Evolutionary conservation across 1,140 invertebrate species (phyloP).

Genomic region (Trialeurodes vaporariorum): DNA sequence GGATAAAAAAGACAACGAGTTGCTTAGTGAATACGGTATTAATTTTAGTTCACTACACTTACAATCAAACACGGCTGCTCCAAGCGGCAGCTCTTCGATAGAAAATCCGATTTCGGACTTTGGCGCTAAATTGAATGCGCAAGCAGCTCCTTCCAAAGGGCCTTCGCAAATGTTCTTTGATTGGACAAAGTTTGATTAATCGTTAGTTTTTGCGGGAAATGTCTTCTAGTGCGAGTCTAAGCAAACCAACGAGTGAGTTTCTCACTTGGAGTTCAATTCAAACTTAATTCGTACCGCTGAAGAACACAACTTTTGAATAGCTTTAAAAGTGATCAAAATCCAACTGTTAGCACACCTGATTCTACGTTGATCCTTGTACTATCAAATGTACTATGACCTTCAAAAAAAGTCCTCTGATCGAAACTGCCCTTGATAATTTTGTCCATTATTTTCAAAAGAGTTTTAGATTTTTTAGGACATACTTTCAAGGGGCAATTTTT

Average conservation of each 20-base stretch:
- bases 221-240: neutral
- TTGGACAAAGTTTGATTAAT: slow-evolving; percentile 29
- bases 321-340: neutral
- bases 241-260: no score
- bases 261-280: no score
- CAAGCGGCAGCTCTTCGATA: neutral
- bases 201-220: neutral
- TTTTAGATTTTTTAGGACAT: no score
- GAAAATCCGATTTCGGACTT: neutral
- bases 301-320: neutral
- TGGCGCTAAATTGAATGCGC: neutral
- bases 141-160: slow-evolving; percentile 6
- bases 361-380: neutral
- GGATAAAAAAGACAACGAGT: slow-evolving; percentile 21
- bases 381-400: neutral
- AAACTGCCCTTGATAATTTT: no score
- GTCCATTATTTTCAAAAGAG: no score
- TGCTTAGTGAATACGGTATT: slow-evolving; percentile 28
- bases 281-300: neutral
- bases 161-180: slow-evolving; percentile 13
- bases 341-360: neutral
- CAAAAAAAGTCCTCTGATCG: no score
- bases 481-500: no score
- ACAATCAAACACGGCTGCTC: slow-evolving; percentile 6
- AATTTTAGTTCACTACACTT: slow-evolving; percentile 24